Evolutionary conservation across 2,113 vertebrate species (phyloP).

Genomic region (Spizaetus ornatus): DNA sequence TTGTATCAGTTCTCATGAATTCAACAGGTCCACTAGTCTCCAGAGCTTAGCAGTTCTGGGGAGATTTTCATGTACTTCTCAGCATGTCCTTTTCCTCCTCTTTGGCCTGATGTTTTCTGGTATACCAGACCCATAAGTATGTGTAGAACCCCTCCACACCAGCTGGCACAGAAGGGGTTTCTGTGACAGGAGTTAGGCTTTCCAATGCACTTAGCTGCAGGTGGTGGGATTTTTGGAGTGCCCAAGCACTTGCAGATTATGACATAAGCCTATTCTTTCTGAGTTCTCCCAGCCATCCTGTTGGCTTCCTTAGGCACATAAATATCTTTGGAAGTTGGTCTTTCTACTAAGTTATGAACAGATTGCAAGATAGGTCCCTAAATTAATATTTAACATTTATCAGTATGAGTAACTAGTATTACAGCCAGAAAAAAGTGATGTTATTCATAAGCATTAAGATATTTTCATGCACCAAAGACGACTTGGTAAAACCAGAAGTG

Average conservation of each 20-base stretch:
- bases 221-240: background rate
- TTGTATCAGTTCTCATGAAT: background rate
- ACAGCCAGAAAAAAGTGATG: background rate
- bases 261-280: background rate
- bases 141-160: background rate
- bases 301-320: background rate
- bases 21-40: background rate
- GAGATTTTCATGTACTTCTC: background rate
- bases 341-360: background rate
- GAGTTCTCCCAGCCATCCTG: background rate
- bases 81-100: background rate
- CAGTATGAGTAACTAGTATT: background rate
- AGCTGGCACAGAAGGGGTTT: background rate
- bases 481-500: background rate
- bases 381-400: constrained; percentile 34
- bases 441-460: background rate
- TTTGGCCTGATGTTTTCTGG: background rate
- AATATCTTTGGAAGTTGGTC: background rate
- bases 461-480: background rate
- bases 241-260: background rate
- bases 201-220: background rate
- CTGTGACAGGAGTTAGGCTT: background rate
- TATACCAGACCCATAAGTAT: background rate
- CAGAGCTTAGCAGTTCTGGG: background rate
- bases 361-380: background rate